A percentile compares a stretch with the other conserved stretches of the same genome.
phyloP scores from a whole-genome alignment of 2,797 vertebrate genomes.

The Yasuhikotakia modesta region DNA sequence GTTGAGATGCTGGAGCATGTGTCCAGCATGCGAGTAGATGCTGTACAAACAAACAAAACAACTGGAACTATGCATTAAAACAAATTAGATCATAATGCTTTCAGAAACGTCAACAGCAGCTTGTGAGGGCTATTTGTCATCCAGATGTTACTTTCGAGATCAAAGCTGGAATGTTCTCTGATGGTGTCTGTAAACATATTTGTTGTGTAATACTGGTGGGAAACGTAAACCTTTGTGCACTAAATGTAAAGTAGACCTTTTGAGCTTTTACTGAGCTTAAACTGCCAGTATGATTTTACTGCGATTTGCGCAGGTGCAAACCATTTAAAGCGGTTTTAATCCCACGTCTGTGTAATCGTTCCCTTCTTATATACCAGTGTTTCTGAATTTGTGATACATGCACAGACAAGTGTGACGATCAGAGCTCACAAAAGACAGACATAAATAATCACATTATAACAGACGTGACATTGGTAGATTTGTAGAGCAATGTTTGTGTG shows the following conservation, averaged over 20 bases:
- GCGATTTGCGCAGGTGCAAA: conserved; percentile 57
- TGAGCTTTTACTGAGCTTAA: conserved; percentile 50
- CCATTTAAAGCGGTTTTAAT: conserved; percentile 44
- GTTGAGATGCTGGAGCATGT: conserved; percentile 51
- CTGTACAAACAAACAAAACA: conserved; percentile 52
- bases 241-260: conserved; percentile 21
- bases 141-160: conserved; percentile 41
- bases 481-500: conserved; percentile 42
- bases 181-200: conserved; percentile 24
- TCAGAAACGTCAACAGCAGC: conserved; percentile 35
- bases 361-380: conserved; percentile 56
- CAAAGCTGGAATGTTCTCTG: conserved; percentile 31
- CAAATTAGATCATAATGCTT: conserved; percentile 51
- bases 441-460: conserved; percentile 37
- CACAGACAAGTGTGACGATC: conserved; percentile 54
- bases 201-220: conserved; percentile 35
- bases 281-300: conserved; percentile 52
- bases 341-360: conserved; percentile 33
- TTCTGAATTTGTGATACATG: conserved; percentile 56
- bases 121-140: conserved; percentile 27
- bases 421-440: conserved; percentile 5
- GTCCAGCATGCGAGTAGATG: conserved; percentile 48
- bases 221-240: conserved; percentile 35
- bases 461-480: conserved; percentile 27
- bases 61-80: conserved; percentile 46